These are phyloP conservation scores for Macrostomum lignano DNA, from an alignment of 1,140 invertebrate genomes.

Conservation along the genomic window DNA sequence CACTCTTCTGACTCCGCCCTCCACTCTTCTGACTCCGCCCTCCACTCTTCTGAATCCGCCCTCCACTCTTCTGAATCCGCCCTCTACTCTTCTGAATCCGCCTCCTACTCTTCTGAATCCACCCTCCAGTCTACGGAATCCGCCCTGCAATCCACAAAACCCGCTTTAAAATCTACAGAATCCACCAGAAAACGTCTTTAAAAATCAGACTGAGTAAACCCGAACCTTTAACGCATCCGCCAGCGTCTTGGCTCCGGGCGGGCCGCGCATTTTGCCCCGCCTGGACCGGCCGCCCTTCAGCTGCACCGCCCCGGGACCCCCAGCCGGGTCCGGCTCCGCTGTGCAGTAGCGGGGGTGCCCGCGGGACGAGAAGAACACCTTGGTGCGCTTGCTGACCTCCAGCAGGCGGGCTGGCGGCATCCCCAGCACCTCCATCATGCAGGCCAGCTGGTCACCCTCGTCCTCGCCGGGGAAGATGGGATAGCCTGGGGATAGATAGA, in stretches of 20 bases:
- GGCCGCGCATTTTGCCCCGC: neutral
- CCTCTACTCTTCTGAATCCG: too few species aligned
- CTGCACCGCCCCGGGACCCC: neutral
- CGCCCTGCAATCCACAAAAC: too few species aligned
- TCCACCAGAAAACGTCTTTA: too few species aligned
- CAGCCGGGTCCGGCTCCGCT: neutral
- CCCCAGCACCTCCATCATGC: slow-evolving; percentile 87
- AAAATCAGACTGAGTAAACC: too few species aligned
- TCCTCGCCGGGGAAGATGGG: slow-evolving; percentile 8
- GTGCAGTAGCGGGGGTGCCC: neutral
- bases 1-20: too few species aligned
- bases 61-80: too few species aligned
- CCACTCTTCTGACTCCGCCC: too few species aligned
- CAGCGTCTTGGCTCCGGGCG: neutral
- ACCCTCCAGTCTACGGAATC: too few species aligned
- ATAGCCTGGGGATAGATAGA: neutral
- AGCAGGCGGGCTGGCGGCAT: slow-evolving; percentile 71
- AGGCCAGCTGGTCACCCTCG: slow-evolving; percentile 37
- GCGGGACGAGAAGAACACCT: slow-evolving; percentile 49
- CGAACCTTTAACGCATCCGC: slow-evolving; percentile 26
- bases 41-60: too few species aligned
- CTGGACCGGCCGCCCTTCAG: neutral
- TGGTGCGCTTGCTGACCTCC: slow-evolving; percentile 66
- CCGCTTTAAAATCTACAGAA: too few species aligned
- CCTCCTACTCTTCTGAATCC: too few species aligned